Evolutionary conservation across 2,797 vertebrate genomes (phyloP), one percentile per base, ranked within the genome.

Genomic region (Lepilemur ruficaudatus): DNA sequence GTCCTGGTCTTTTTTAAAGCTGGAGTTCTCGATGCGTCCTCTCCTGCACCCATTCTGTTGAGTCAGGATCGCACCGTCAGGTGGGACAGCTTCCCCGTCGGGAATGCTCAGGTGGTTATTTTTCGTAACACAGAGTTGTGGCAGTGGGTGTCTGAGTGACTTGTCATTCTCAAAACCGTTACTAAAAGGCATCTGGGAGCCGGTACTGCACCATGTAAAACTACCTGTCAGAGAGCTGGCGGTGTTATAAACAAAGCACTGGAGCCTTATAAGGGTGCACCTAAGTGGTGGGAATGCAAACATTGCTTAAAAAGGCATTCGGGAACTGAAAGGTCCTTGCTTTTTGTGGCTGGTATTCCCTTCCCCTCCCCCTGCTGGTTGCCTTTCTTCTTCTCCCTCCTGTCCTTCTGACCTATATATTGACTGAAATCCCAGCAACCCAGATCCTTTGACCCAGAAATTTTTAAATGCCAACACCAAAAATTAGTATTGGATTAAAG

Each of bases 1-100:
- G 97, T 96, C 97, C 96, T 97, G 98, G 96, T 96, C 93, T 98
- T 98, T 97, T 96, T 93, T 84, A 98, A 98, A 96, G 97, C 92
- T 94, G 73, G 97, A 96, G 86, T 89, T 98, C 98, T 90, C 97
- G 93, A 73, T 91, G 80, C 90, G 86, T 98, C 67, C 75, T 94
- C 91, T 96, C 91, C 97, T 55, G 0, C 73, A 88, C 97, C 94
- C 95, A 81, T 95, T 97, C 96, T 89, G 52, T 11, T 88, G 93
- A 96, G 82, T 95, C 80, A 63, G 48, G 61, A 65, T 2, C 5
- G 0, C 0, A 4, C 28, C 90, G 78, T 97, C 96, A 96, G 95
- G 98, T 91, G 92, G 52, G 82, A 85, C 94, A 84, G 46, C 93
- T 89, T 59, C 82, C 59, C 83, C 28, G 0, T 95, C 73, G 89